Evolutionary conservation across 1,140 invertebrate species (phyloP).

Genomic region (Pseudachorutes palmiensis): DNA sequence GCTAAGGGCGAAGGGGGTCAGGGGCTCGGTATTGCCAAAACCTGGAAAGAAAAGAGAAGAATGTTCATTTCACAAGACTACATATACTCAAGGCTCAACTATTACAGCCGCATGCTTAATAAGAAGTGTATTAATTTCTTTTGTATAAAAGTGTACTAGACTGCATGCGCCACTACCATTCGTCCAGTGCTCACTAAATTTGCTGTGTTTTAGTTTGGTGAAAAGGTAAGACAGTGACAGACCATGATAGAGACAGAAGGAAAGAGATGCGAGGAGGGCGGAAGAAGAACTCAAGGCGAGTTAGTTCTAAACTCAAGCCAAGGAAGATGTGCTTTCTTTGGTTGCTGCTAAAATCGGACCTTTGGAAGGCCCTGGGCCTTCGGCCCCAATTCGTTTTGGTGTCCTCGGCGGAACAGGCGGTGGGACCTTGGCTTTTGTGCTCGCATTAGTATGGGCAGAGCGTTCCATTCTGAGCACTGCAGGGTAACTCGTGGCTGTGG

Average conservation of each 20-base stretch:
- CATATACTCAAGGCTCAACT: no score
- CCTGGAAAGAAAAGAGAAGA: background rate
- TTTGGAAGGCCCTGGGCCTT: conserved; percentile 2
- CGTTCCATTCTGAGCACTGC: conserved; percentile 49
- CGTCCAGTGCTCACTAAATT: no score
- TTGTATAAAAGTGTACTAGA: no score
- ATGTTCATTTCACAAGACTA: background rate
- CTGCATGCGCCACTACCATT: no score
- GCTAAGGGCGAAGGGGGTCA: background rate
- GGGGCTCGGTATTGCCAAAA: background rate
- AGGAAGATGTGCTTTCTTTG: background rate
- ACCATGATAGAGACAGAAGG: conserved; percentile 2
- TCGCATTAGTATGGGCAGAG: no score
- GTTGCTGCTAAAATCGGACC: background rate
- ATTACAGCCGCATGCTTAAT: no score
- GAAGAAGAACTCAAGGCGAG: background rate
- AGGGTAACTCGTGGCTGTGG: conserved; percentile 46
- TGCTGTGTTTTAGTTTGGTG: background rate
- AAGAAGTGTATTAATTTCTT: no score
- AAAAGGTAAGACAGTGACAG: background rate
- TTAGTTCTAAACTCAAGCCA: background rate
- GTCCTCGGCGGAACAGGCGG: conserved; percentile 42
- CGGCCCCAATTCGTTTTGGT: conserved; percentile 34
- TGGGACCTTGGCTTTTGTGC: conserved; percentile 33
- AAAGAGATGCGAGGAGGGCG: background rate